Percentiles rank a stretch among this genome's conserved stretches.
phyloP scores from a whole-genome alignment of 2,888 invertebrate genomes.

The Apamea monoglypha region DNA sequence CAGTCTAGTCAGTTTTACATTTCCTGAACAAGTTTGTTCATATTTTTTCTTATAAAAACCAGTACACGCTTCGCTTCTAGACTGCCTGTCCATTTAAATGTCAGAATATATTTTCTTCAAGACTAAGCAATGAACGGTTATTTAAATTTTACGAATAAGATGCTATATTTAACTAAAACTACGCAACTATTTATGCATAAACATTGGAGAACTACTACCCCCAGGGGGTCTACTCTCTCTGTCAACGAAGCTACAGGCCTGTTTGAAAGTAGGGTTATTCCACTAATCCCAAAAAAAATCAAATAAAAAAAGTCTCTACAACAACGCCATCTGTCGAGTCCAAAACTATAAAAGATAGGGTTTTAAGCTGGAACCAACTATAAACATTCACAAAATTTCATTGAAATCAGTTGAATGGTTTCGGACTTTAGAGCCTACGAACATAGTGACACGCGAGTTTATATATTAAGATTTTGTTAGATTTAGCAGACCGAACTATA shows the following conservation, averaged over 20 bases:
- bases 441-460: background rate
- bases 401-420: background rate
- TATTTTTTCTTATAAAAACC: slow-evolving; percentile 11
- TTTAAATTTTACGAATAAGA: slow-evolving; percentile 14
- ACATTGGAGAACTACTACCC: slow-evolving; percentile 3
- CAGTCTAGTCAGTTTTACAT: background rate
- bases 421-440: background rate
- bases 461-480: background rate
- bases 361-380: background rate
- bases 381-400: background rate
- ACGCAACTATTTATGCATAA: slow-evolving; percentile 4
- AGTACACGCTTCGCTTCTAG: background rate
- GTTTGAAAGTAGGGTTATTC: background rate
- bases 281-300: background rate
- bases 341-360: background rate
- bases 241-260: background rate
- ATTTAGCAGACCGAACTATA: background rate
- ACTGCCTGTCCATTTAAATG: slow-evolving; percentile 19
- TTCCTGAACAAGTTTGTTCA: slow-evolving; percentile 7
- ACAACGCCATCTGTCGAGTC: background rate
- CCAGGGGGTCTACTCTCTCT: background rate
- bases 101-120: slow-evolving; percentile 31
- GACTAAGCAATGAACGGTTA: slow-evolving; percentile 1
- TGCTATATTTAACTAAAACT: background rate
- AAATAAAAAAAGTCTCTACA: background rate